Conservation (phyloP, 2,888 invertebrate species). For the Rhopalosiphum nymphaeae region DNA sequence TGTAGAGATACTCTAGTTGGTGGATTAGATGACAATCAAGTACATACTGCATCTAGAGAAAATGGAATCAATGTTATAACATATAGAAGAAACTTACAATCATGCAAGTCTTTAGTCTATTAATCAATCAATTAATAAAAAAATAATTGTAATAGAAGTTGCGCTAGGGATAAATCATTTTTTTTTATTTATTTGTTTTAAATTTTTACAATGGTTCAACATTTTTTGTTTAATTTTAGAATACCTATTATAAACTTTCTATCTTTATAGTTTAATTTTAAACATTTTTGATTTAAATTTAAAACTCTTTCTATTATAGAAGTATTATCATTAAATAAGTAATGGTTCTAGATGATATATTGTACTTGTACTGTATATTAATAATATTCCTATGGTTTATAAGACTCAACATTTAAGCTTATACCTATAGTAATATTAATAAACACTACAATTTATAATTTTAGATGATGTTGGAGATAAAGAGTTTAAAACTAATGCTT, state of each 20-base stretch:
- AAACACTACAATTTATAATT: conserved; percentile 66
- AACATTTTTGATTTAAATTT: neutral
- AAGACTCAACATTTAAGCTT: neutral
- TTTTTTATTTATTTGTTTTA: neutral
- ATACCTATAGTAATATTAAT: neutral
- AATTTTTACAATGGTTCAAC: neutral
- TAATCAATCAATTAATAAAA: neutral
- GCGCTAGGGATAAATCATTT: neutral
- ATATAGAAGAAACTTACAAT: conserved; percentile 81
- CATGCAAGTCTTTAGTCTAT: conserved; percentile 74
- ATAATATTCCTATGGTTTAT: neutral
- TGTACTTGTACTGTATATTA: neutral
- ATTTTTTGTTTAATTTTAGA: neutral
- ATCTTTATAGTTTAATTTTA: neutral
- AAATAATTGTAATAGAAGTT: neutral
- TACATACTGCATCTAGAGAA: conserved; percentile 79
- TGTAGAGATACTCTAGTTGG: conserved; percentile 87
- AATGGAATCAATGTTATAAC: conserved; percentile 85
- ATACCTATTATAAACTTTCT: neutral
- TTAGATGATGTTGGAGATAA: conserved; percentile 84
- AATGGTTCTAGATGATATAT: neutral
- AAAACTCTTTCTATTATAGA: neutral
- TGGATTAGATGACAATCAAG: conserved; percentile 85
- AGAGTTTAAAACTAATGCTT: conserved; percentile 77
- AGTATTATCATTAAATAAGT: neutral